A percentile compares a stretch with the other conserved stretches of the same genome.
Evolutionary conservation across 2,888 invertebrate genomes (phyloP).

Genomic region (Strigamia transsilvanica): DNA sequence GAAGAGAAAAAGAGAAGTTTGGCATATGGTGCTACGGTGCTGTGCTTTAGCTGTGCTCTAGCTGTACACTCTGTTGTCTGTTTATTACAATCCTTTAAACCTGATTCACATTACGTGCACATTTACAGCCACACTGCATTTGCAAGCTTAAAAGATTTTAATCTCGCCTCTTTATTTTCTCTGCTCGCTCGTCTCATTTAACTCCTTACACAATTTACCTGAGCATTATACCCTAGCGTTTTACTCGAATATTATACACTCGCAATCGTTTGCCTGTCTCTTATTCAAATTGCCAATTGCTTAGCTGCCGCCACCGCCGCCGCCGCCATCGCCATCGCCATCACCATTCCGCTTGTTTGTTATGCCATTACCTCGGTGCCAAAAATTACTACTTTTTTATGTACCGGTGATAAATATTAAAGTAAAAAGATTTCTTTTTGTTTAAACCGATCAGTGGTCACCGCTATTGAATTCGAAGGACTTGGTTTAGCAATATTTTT

Average conservation of each 20-base stretch:
- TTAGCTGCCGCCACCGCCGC: background rate
- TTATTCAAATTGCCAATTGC: slow-evolving; percentile 2
- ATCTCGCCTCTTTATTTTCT: slow-evolving; percentile 35
- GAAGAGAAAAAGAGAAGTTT: too few species aligned
- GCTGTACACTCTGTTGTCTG: background rate
- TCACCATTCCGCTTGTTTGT: too few species aligned
- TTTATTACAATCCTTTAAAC: slow-evolving; percentile 45
- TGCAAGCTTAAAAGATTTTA: slow-evolving; percentile 46
- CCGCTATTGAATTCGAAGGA: too few species aligned
- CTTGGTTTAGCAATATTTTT: too few species aligned
- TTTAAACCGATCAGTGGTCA: too few species aligned
- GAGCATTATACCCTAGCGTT: slow-evolving; percentile 12
- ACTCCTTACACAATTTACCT: slow-evolving; percentile 25
- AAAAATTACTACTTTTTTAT: too few species aligned
- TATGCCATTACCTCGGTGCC: too few species aligned
- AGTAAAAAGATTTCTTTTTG: too few species aligned
- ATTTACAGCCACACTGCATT: slow-evolving; percentile 41
- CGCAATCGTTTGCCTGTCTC: slow-evolving; percentile 10
- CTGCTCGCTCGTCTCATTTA: slow-evolving; percentile 28
- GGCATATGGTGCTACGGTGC: background rate
- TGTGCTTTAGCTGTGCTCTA: background rate
- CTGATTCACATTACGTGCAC: slow-evolving; percentile 28
- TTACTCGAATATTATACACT: slow-evolving; percentile 33
- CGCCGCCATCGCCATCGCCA: too few species aligned
- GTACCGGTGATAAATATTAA: too few species aligned